These are phyloP conservation scores for Cacoxenus indagator DNA, from an alignment of 2,888 invertebrate species.

Conservation along the genomic window DNA sequence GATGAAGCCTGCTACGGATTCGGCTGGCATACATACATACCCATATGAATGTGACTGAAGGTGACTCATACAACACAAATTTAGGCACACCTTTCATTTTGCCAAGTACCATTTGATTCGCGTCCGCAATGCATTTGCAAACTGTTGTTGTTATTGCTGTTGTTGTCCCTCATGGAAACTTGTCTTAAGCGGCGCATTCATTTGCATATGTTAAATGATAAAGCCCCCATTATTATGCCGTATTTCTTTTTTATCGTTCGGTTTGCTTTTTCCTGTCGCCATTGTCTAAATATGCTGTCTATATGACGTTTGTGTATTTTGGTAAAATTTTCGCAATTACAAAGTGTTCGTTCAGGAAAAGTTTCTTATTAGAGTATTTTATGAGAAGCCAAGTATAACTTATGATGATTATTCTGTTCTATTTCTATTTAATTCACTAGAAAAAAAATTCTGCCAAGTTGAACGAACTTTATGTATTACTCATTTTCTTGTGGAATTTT, in stretches of 20 bases:
- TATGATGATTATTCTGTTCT: no score
- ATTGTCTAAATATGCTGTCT: slow-evolving; percentile 18
- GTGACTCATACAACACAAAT: neutral
- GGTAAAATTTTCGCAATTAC: neutral
- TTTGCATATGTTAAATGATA: slow-evolving; percentile 8
- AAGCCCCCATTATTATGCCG: neutral
- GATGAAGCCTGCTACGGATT: no score
- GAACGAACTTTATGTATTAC: slow-evolving; percentile 2
- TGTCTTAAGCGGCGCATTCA: slow-evolving; percentile 10
- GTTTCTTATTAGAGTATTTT: slow-evolving; percentile 15
- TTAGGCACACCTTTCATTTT: slow-evolving; percentile 14
- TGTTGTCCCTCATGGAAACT: slow-evolving; percentile 5
- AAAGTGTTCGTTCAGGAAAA: neutral
- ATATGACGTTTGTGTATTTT: slow-evolving; percentile 30
- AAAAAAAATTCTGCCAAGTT: neutral
- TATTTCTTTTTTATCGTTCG: neutral
- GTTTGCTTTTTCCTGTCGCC: neutral
- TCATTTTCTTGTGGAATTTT: neutral
- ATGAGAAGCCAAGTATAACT: neutral
- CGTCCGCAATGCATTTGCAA: neutral
- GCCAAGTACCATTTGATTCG: neutral
- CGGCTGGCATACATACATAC: no score
- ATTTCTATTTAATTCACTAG: no score
- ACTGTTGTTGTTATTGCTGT: neutral
- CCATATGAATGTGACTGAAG: no score